These are phyloP conservation scores for Myrmecophaga tridactyla DNA, from an alignment of 2,113 vertebrate genomes.

Conservation along the genomic window DNA sequence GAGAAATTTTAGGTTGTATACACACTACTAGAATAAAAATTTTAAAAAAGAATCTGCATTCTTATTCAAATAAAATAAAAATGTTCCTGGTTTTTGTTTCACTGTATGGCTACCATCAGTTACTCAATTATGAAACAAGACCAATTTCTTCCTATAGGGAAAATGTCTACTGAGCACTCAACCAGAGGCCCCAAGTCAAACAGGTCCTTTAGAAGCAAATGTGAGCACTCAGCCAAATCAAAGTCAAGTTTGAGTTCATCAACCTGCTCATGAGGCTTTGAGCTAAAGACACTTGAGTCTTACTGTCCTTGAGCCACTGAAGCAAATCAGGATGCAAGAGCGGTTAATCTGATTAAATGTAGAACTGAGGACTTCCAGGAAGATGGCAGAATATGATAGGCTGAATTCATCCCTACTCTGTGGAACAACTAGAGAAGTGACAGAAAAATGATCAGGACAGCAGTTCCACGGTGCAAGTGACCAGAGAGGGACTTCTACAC, in stretches of 20 bases:
- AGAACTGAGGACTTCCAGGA: too few relatives aligned
- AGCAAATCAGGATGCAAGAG: not conserved
- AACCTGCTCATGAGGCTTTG: not conserved
- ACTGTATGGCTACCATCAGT: not conserved
- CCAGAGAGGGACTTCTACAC: too few relatives aligned
- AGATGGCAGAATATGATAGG: too few relatives aligned
- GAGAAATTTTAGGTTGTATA: too few relatives aligned
- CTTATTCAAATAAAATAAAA: not conserved
- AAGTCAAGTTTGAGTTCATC: not conserved
- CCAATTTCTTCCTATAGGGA: not conserved
- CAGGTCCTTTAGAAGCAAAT: not conserved
- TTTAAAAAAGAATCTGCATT: not conserved
- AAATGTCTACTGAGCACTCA: not conserved
- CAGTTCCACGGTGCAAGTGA: too few relatives aligned
- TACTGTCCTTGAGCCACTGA: not conserved
- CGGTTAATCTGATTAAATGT: not conserved
- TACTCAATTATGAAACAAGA: not conserved
- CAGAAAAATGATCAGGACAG: too few relatives aligned
- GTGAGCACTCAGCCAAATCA: not conserved
- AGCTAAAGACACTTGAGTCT: not conserved
- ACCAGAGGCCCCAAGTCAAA: not conserved
- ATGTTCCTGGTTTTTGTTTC: not conserved
- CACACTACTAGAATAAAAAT: too few relatives aligned
- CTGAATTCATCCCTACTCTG: too few relatives aligned
- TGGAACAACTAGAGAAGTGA: too few relatives aligned